Conservation (phyloP, 2,888 invertebrate species). For the Leptopilina drosophilae region DNA sequence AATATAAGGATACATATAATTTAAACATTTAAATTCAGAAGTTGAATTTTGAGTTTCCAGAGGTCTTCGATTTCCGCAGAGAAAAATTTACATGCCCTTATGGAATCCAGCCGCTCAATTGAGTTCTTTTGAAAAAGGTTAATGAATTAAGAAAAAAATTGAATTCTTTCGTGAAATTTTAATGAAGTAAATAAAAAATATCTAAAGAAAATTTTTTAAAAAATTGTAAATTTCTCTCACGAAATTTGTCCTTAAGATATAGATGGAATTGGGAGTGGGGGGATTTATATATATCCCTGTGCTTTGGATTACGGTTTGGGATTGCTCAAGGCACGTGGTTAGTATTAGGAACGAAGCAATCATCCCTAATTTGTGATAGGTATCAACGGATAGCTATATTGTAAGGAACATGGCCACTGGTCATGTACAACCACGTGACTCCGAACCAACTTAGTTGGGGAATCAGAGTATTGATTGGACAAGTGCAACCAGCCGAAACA, state of each 20-base stretch:
- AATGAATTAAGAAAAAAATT: too few species aligned
- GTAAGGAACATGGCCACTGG: constrained; percentile 52
- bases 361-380: constrained; percentile 48
- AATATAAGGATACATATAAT: too few species aligned
- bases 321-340: constrained; percentile 44
- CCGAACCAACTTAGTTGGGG: constrained; percentile 54
- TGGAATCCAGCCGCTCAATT: too few species aligned
- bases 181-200: too few species aligned
- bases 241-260: constrained; percentile 7
- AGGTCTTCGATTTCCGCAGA: too few species aligned
- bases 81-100: too few species aligned
- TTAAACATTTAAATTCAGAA: too few species aligned
- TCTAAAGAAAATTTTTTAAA: too few species aligned
- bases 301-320: constrained; percentile 45
- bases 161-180: too few species aligned
- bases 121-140: too few species aligned
- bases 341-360: constrained; percentile 50
- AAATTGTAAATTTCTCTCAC: background rate
- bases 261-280: background rate
- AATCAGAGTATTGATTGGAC: constrained; percentile 58
- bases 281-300: constrained; percentile 9
- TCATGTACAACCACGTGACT: constrained; percentile 55
- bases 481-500: constrained; percentile 56
- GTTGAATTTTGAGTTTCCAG: too few species aligned
- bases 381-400: constrained; percentile 46